Base-by-base conservation (phyloP, 1,140 invertebrate genomes). In the Drosophila miranda region DNA sequence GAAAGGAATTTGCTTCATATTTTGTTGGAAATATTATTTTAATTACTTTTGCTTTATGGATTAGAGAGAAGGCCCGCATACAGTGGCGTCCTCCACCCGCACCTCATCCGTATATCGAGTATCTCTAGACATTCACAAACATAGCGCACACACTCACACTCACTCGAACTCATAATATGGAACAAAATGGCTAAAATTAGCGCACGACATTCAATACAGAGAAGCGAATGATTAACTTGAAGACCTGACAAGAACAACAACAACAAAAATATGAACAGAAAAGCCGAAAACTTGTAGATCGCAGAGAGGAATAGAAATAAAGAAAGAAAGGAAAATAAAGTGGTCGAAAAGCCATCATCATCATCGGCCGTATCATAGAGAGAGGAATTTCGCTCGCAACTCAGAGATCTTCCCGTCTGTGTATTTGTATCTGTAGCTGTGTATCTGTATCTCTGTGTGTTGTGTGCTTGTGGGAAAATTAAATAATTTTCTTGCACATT, bases 131-230 rank as follows among this genome's bases (percentile, higher is more conserved):
- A 70, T 41, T 21, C 58, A 26, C 49, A 59, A 41, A 74, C 45
- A 63, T 48, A 16, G 16, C 62, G 53, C 13, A 58, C 56, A 45
- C 50, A 38, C 43, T 16, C 54, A 59, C n/a, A 59, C 57, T 41
- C 67, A 56, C 56, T 61, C 61, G 16, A 52, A 50, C 70, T 52
- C 48, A 83, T 69, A 76, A 78, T 75, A 87, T 87, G 82, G 82
- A 87, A 87, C 82, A 87, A 87, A 87, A 82, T 81, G 82, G 82
- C 86, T 89, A 89, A 89, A 87, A 89, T 89, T 89, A 89, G 86
- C 86, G 82, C 82, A 82, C 86, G 86, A 89, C 86, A 89, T 89
- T 89, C 86, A 89, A 89, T 89, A 89, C 86, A 89, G 72, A 68
- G 64, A 89, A 79, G 80, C 80, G 75, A 82, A 83, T 88, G 83